Evolutionary conservation across 1,140 invertebrate genomes (phyloP), one percentile per base, ranked within the genome.

Genomic region (Aphaenogaster ashmeadi): DNA sequence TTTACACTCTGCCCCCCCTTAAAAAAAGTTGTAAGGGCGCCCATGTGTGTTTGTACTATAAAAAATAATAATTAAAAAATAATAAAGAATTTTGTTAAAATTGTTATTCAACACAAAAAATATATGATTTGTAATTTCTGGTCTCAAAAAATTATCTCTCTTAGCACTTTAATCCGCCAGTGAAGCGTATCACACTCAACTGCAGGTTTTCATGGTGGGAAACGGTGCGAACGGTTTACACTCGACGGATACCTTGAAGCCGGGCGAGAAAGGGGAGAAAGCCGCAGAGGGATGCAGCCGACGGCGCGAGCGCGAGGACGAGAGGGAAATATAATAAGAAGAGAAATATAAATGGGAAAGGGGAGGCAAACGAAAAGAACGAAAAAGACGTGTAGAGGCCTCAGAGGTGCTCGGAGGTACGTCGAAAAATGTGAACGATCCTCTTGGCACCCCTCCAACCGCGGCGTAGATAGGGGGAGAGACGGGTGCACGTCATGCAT

Each of bases 361-460:
- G 21, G 56, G 54, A 72, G 36, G 72, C 87, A 52, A 38, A 36
- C 58, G 18, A 66, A 52, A 74, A 83, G 86, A 66, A 41, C 27
- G 83, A 62, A 69, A 78, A 75, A 88, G 60, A n/a, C 75, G 54
- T 69, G 60, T 74, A 47, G 62, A 41, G 62, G 77, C 71, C 60
- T 83, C 52, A 33, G 56, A 66, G 50, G 64, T 52, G 58, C 64
- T 67, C 54, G 56, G 64, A 83, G 83, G 81, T 80, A 80, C 83
- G 89, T 88, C 77, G 81, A 78, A 86, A 87, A 86, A 91, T 77
- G 84, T 79, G 91, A 93, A 88, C 84, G 86, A 92, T 60, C 86
- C 66, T 89, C 66, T 92, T 93, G 93, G 91, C 91, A 87, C 33
- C 44, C 66, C 81, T 93, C 92, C 92, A 93, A 89, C n/a, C 60